Conservation (phyloP, 2,113 vertebrate genomes). For the Poeciliopsis occidentalis region DNA sequence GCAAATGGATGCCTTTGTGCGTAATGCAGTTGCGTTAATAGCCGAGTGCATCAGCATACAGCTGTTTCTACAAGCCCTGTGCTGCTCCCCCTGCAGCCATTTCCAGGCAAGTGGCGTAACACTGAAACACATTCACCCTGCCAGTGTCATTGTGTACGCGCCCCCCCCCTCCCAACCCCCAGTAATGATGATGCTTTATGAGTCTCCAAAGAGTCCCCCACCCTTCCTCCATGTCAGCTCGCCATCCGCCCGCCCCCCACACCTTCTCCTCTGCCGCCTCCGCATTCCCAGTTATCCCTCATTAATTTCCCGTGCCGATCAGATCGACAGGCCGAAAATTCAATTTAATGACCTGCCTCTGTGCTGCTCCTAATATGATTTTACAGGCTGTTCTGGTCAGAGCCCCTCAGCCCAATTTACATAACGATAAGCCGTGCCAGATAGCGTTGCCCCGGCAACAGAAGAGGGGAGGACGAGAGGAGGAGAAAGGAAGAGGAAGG, state of each 20-base stretch:
- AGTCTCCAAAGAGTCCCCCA: slow-evolving; percentile 64
- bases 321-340: slow-evolving; percentile 84
- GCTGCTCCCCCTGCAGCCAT: slow-evolving; percentile 63
- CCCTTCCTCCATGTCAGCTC: slow-evolving; percentile 8
- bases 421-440: slow-evolving; percentile 85
- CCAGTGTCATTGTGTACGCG: slow-evolving; percentile 67
- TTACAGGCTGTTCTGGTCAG: slow-evolving; percentile 86
- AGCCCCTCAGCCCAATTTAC: slow-evolving; percentile 83
- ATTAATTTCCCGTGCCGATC: slow-evolving; percentile 83
- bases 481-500: slow-evolving; percentile 25
- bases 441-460: slow-evolving; percentile 90
- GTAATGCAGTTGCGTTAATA: slow-evolving; percentile 47
- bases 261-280: not conserved
- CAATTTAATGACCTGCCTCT: slow-evolving; percentile 86
- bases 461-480: slow-evolving; percentile 61
- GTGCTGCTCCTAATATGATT: slow-evolving; percentile 81
- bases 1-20: slow-evolving; percentile 39
- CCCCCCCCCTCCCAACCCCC: not conserved
- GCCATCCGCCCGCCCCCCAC: not conserved
- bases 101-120: slow-evolving; percentile 65
- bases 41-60: slow-evolving; percentile 47
- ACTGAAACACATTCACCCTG: slow-evolving; percentile 65
- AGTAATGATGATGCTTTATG: slow-evolving; percentile 78
- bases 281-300: slow-evolving; percentile 71
- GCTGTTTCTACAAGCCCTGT: slow-evolving; percentile 52